Evolutionary conservation across 2,113 vertebrate genomes (phyloP).

Genomic region (Coryphaenoides rupestris): DNA sequence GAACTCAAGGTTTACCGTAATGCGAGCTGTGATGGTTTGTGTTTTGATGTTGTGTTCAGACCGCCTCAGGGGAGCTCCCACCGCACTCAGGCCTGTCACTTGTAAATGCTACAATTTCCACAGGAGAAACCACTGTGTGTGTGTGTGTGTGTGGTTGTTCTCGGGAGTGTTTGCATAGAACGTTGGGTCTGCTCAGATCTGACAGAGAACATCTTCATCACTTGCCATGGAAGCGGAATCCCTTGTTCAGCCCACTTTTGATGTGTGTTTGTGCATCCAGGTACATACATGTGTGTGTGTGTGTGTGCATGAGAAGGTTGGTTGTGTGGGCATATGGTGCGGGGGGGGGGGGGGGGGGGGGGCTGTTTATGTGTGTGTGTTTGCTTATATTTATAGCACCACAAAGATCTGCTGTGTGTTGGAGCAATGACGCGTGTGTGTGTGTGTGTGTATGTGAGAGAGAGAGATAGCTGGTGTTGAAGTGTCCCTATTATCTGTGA

Average conservation of each 20-base stretch:
- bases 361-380: too few relatives aligned
- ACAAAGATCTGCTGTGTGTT: too few relatives aligned
- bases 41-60: background rate
- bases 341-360: too few relatives aligned
- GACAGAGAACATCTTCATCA: constrained; percentile 49
- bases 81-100: background rate
- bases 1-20: too few relatives aligned
- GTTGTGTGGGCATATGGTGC: background rate
- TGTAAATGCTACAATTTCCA: background rate
- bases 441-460: too few relatives aligned
- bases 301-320: background rate
- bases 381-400: too few relatives aligned
- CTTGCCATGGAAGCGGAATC: constrained; percentile 8
- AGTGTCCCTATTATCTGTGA: too few relatives aligned
- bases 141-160: too few relatives aligned
- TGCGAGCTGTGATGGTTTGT: background rate
- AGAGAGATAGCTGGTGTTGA: too few relatives aligned
- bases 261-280: constrained; percentile 3
- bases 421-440: too few relatives aligned
- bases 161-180: constrained; percentile 27
- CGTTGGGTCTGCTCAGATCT: constrained; percentile 23
- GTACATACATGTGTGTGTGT: background rate
- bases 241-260: constrained; percentile 14
- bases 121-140: background rate
- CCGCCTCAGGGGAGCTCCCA: background rate